Conservation (phyloP, 2,113 vertebrate species). For the Clarias gariepinus region DNA sequence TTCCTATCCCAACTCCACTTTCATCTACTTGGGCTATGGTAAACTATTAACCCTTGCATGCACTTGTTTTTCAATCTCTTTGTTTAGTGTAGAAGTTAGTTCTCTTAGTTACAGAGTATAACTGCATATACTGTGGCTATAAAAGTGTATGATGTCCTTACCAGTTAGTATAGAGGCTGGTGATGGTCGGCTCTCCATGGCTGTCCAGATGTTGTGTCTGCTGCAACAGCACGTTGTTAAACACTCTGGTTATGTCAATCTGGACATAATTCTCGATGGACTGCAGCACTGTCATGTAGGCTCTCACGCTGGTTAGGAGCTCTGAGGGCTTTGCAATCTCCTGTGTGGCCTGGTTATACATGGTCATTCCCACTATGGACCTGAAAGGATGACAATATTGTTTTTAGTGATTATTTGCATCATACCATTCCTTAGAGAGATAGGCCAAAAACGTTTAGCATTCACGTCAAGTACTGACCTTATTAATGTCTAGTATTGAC, state of each 20-base stretch:
- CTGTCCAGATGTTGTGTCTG: conserved; percentile 99
- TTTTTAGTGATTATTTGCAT: neutral
- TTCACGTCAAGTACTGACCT: neutral
- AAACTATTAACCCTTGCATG: neutral
- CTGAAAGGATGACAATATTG: conserved; percentile 61
- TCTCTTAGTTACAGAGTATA: neutral
- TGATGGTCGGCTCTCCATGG: conserved; percentile 97
- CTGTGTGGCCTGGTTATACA: conserved; percentile 99
- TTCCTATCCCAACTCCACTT: neutral
- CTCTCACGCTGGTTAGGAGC: conserved; percentile 93
- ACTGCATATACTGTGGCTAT: too few species aligned
- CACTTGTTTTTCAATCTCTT: neutral
- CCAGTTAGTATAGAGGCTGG: conserved; percentile 98
- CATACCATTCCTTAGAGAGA: neutral
- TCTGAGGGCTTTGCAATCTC: conserved; percentile 99
- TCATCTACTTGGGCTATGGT: neutral
- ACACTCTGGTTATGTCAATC: conserved; percentile 97
- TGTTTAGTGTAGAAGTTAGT: neutral
- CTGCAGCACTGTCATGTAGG: conserved; percentile 98
- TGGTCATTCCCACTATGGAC: conserved; percentile 99
- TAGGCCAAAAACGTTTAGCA: neutral
- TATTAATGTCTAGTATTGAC: too few species aligned
- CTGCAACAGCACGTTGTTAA: conserved; percentile 98
- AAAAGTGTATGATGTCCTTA: conserved; percentile 58
- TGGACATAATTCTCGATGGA: conserved; percentile 99